Evolutionary conservation across 2,888 invertebrate genomes (phyloP).

Genomic region (Tipula helvola): DNA sequence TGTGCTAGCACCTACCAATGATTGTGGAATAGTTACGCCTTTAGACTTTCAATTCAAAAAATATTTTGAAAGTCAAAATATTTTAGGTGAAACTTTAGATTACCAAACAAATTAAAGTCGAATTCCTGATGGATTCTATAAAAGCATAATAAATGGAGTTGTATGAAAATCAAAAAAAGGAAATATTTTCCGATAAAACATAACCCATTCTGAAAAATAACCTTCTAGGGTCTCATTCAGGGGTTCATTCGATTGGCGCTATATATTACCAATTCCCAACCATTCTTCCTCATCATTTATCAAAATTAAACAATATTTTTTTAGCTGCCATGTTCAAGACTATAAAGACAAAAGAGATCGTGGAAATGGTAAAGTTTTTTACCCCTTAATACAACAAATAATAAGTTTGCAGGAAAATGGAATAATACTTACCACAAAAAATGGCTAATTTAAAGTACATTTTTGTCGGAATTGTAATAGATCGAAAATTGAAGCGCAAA

Average conservation of each 20-base stretch:
- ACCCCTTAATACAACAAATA: neutral
- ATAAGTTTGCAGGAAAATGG: neutral
- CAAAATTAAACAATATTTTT: neutral
- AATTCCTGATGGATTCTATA: neutral
- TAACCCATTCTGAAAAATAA: too few species aligned
- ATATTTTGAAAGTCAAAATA: too few species aligned
- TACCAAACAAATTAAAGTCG: neutral
- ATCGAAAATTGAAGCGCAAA: too few species aligned
- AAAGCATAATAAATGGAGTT: neutral
- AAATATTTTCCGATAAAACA: neutral
- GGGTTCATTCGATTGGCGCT: neutral
- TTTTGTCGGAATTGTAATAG: too few species aligned
- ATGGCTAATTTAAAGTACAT: too few species aligned
- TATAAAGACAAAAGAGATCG: neutral
- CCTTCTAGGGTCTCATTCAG: neutral
- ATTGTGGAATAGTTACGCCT: neutral
- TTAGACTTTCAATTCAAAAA: neutral
- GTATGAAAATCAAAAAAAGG: neutral
- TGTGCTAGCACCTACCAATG: neutral
- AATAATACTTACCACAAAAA: neutral
- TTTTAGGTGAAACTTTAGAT: neutral
- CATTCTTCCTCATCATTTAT: neutral
- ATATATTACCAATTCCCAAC: too few species aligned
- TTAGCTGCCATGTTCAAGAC: neutral
- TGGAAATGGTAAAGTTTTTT: neutral